Base-by-base conservation (phyloP, 2,797 vertebrate genomes). In the Gymnodraco acuticeps region DNA sequence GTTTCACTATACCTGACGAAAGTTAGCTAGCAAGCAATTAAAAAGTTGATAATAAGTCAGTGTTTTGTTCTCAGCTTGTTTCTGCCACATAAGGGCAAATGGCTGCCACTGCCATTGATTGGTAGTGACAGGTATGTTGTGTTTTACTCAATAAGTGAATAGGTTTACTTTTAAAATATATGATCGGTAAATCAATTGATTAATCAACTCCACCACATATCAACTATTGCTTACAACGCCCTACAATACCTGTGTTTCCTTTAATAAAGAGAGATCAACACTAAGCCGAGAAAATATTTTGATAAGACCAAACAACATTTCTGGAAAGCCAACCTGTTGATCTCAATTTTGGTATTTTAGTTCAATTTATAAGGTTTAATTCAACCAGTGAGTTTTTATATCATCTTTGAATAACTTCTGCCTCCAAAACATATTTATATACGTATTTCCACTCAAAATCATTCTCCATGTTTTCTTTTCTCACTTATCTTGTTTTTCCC, bases 321-420 rank as follows among this genome's bases (percentile, higher is more conserved):
- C 12, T 42, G 27, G 55, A 48, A 23, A 51, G 17, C n/a, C 45
- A 9, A 3, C 45, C 27, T 59, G 13, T 63, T 27, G 53, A 19
- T 67, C 14, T 10, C 13, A 66, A 75, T 55, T 53, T 5, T 8
- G 33, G 5, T 61, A 53, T 33, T 63, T 66, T 54, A 53, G 60
- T 61, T 63, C 52, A 10, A 8, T 41, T 55, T 48, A 20, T 19
- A 46, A 48, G 59, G 14, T 79, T 64, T 60, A 71, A 65, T 75
- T 71, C 68, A 73, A 0, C 17, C 65, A 45, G 10, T 15, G 16
- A 68, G 45, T 10, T 58, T 23, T 59, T 55, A 15, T 43, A 27
- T 31, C 13, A 52, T 63, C 53, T n/a, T 43, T 4, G n/a, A 38
- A 69, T 33, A 51, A 67, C 51, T 70, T 74, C 50, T 64, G 12